Conservation (phyloP, 2,113 vertebrate genomes). For the Malaclemys terrapin region DNA sequence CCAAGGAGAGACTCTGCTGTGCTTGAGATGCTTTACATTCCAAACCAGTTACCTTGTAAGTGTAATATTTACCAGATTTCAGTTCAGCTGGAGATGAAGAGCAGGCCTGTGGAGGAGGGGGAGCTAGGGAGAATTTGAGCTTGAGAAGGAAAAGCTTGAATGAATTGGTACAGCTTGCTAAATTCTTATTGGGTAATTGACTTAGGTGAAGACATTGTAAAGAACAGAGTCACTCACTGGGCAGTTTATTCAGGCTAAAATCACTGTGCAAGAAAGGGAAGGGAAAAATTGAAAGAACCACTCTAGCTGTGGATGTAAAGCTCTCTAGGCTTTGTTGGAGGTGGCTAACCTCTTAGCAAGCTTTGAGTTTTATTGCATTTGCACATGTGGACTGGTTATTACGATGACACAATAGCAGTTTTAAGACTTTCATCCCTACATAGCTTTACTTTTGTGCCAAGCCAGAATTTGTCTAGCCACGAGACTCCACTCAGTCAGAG, state of each 20-base stretch:
- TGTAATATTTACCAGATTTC: conserved; percentile 73
- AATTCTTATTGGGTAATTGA: neutral
- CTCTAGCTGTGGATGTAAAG: neutral
- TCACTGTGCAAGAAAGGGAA: accelerated
- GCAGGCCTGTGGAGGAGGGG: neutral
- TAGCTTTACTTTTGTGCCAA: neutral
- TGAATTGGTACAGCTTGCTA: neutral
- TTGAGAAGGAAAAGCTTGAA: conserved; percentile 16
- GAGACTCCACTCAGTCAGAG: neutral
- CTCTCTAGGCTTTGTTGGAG: neutral
- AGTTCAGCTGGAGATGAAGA: conserved; percentile 68
- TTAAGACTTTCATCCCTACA: neutral
- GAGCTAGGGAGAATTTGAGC: neutral
- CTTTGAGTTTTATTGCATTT: neutral
- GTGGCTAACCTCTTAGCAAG: neutral
- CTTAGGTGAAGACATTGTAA: neutral
- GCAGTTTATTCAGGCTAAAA: conserved; percentile 18
- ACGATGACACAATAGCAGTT: neutral
- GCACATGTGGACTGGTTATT: neutral
- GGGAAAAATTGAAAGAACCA: neutral
- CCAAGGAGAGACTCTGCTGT: conserved; percentile 63
- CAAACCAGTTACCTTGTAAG: conserved; percentile 77
- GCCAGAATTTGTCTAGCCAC: neutral
- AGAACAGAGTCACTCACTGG: neutral
- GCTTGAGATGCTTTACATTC: conserved; percentile 73